Evolutionary conservation across 2,888 invertebrate species (phyloP), one percentile per base, ranked within the genome.

Genomic region (Alloscopus bannaensis): DNA sequence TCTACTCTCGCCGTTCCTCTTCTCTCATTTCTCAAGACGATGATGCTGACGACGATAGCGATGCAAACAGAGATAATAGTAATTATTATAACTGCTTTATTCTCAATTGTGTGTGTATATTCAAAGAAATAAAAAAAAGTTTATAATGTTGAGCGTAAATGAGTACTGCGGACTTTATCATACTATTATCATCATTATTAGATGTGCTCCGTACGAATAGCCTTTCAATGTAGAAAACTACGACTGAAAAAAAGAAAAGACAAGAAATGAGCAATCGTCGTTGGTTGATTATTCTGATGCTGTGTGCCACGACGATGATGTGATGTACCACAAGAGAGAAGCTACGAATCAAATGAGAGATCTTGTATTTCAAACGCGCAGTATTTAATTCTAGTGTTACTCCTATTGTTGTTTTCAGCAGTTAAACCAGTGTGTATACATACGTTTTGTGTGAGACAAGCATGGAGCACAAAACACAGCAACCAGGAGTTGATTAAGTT

Each of bases 401-500:
- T 75, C 20, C 68, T 66, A 60, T 68, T 75, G 75, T 59, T 57
- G 59, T 57, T 70, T n/a, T n/a, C n/a, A n/a, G n/a, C n/a, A n/a
- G n/a, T n/a, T n/a, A n/a, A 52, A 31, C 59, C 6, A 24, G 52
- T 52, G 36, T 36, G 36, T 36, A 22, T 16, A 24, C 20, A 36
- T 36, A 13, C 36, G 13, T n/a, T 31, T n/a, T 16, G 24, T 26
- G 26, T 68, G 31, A 59, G n/a, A 24, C 3, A 75, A 31, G 45
- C 6, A 40, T 40, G 29, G 68, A 24, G 22, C 13, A 26, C 31
- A 22, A 65, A 64, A 62, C 40, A 28, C 24, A 40, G 40, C 18
- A 60, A 65, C 24, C 79, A 64, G 62, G 70, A 76, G 82, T 76
- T 79, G 82, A 80, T 80, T 80, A 82, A 82, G 80, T 80, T 80